Conservation (phyloP, 1,140 invertebrate species). For the Pinna nobilis region DNA sequence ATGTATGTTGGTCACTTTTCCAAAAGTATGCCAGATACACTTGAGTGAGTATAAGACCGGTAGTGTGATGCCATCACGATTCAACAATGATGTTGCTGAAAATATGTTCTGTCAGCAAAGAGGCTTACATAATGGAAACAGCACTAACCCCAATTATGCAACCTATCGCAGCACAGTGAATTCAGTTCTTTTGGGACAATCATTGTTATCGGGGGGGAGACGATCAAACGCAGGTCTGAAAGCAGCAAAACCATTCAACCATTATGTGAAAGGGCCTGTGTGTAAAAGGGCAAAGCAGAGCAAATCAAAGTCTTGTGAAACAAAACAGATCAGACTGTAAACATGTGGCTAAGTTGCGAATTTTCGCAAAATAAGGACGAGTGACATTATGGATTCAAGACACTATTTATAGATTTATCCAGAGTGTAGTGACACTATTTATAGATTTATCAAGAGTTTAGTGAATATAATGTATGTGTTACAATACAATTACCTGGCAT, state of each 20-base stretch:
- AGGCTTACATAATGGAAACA: constrained; percentile 16
- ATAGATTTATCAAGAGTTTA: background rate
- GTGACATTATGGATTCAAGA: background rate
- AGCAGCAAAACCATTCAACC: constrained; percentile 6
- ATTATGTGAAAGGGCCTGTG: background rate
- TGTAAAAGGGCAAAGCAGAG: background rate
- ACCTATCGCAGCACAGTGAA: constrained; percentile 4
- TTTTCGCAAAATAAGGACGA: background rate
- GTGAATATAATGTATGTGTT: too few species aligned
- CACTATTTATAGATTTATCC: background rate
- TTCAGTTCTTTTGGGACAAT: constrained; percentile 7
- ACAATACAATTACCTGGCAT: constrained; percentile 13
- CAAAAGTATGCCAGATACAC: background rate
- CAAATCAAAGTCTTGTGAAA: background rate
- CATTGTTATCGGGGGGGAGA: constrained; percentile 15
- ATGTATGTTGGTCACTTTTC: constrained; percentile 5
- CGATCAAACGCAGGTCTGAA: constrained; percentile 13
- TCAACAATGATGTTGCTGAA: constrained; percentile 23
- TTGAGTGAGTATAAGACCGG: background rate
- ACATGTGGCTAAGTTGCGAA: background rate
- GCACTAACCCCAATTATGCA: constrained; percentile 8
- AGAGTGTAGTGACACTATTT: background rate
- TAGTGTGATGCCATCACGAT: constrained; percentile 5
- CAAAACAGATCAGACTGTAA: background rate
- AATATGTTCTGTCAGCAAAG: constrained; percentile 21